A percentile compares a stretch with the other conserved stretches of the same genome.
phyloP scores from a whole-genome alignment of 1,140 invertebrate genomes.

The Thereuonema tuberculata region DNA sequence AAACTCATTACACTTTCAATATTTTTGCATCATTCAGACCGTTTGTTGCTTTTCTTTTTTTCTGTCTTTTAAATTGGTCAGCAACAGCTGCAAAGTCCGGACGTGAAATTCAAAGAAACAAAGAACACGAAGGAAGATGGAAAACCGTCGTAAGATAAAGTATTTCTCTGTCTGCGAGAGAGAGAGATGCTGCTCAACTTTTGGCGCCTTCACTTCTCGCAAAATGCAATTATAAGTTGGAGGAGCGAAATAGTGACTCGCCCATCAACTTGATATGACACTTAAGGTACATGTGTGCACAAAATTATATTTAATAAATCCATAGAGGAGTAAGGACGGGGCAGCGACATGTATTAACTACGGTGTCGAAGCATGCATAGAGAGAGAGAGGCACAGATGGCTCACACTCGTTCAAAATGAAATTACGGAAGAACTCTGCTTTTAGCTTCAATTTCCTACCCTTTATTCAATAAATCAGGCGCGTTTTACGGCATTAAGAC shows the following conservation, averaged over 20 bases:
- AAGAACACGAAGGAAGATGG: no score
- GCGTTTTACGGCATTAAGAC: neutral
- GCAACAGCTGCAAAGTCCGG: no score
- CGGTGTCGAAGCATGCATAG: neutral
- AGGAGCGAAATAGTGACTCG: neutral
- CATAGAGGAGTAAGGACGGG: neutral
- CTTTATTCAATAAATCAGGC: constrained; percentile 13
- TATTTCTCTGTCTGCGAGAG: no score
- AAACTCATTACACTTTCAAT: no score
- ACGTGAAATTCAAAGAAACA: no score
- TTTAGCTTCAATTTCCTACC: constrained; percentile 12
- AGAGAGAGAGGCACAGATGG: neutral
- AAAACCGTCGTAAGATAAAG: no score
- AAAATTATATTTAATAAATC: constrained; percentile 8
- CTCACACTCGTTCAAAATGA: constrained; percentile 2
- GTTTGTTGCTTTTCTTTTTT: no score
- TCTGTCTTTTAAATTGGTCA: no score
- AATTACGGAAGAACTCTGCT: constrained; percentile 10
- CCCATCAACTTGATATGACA: neutral
- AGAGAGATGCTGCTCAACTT: no score
- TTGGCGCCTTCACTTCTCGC: no score
- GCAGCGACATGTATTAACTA: neutral
- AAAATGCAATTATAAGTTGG: neutral
- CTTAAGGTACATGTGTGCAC: neutral
- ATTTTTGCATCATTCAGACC: no score